phyloP scores from a whole-genome alignment of 2,797 vertebrate species.

The Cossypha niveicapilla region DNA sequence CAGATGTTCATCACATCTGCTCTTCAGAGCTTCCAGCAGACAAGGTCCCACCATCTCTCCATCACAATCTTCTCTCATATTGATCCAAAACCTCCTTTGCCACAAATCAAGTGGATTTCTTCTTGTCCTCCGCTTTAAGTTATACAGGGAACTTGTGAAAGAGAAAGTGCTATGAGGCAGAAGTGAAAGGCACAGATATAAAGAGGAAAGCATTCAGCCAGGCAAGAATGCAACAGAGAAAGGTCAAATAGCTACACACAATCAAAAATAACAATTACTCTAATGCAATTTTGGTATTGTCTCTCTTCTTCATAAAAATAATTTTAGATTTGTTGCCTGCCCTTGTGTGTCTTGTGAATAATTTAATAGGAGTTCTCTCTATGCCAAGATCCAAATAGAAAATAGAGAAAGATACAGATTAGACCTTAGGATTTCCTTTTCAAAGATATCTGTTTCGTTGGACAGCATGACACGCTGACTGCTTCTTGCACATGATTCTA shows the following conservation, averaged over 20 bases:
- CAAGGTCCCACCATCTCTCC: neutral
- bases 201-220: neutral
- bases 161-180: neutral
- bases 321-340: neutral
- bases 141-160: neutral
- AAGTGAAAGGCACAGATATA: neutral
- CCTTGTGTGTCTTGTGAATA: neutral
- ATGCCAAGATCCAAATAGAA: neutral
- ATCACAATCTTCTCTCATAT: neutral
- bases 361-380: neutral
- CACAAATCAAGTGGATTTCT: neutral
- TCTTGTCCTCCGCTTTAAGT: neutral
- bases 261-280: neutral
- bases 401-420: neutral
- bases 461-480: neutral
- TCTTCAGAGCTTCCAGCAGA: neutral
- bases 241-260: neutral
- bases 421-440: neutral
- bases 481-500: neutral
- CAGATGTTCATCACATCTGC: neutral
- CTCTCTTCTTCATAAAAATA: neutral
- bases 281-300: neutral
- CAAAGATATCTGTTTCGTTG: neutral
- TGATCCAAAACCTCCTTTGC: neutral
- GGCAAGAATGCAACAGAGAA: neutral